Conservation (phyloP, 2,888 invertebrate species). For the Pachycephus smyrnensis region DNA sequence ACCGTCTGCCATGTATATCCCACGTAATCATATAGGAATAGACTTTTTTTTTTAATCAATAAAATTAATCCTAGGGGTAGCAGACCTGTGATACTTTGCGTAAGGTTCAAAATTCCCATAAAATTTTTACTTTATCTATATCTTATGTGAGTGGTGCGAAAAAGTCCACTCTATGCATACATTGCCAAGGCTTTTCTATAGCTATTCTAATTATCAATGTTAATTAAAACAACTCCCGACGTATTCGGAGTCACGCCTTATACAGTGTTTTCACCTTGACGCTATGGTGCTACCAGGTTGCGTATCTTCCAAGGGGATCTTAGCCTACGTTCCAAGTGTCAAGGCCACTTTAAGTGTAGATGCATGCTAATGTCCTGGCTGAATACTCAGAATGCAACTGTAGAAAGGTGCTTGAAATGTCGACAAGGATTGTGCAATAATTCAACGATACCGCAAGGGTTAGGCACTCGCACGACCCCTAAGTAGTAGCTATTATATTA, state of each 20-base stretch:
- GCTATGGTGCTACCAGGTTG: slow-evolving; percentile 10
- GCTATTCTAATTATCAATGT: background rate
- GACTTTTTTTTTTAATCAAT: background rate
- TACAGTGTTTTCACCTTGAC: slow-evolving; percentile 1
- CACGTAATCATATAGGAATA: background rate
- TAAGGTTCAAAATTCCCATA: background rate
- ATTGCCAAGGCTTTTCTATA: background rate
- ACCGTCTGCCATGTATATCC: background rate
- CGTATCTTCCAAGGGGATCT: slow-evolving; percentile 40
- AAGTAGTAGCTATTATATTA: background rate
- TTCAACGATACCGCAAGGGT: background rate
- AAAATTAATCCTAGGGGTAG: background rate
- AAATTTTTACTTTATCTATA: background rate
- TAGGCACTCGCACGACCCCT: background rate
- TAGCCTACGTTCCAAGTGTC: slow-evolving; percentile 36
- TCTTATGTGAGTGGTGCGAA: background rate
- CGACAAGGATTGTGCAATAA: background rate
- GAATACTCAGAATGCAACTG: slow-evolving; percentile 32
- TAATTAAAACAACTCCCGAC: background rate
- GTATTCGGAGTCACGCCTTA: background rate
- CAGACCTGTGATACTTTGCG: background rate
- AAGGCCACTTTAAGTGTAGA: slow-evolving; percentile 37
- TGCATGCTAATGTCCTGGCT: slow-evolving; percentile 39
- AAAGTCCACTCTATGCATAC: background rate
- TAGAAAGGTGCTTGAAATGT: background rate